Conservation (phyloP, 2,797 vertebrate genomes). For the Sebastes hopkinsi region DNA sequence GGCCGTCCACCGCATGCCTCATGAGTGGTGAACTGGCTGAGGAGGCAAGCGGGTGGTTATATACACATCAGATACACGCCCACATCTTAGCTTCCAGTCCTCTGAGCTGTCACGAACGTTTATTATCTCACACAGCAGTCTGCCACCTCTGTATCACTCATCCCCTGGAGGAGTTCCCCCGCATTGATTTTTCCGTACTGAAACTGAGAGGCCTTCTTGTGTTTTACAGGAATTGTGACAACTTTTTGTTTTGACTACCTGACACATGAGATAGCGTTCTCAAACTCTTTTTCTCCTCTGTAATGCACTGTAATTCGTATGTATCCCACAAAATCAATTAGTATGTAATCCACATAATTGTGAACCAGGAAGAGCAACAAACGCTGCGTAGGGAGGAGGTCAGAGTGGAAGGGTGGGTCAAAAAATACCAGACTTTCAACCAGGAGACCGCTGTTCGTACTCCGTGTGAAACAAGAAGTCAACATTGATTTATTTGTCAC, state of each 20-base stretch:
- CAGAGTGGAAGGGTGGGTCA: too few relatives aligned
- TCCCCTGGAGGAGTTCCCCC: constrained; percentile 24
- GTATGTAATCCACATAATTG: too few relatives aligned
- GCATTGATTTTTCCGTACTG: constrained; percentile 48
- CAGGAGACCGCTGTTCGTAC: too few relatives aligned
- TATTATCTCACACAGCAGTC: constrained; percentile 51
- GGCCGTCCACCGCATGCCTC: constrained; percentile 54
- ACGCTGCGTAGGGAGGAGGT: too few relatives aligned
- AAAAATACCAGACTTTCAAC: too few relatives aligned
- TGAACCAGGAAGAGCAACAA: too few relatives aligned
- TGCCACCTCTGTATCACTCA: constrained; percentile 44
- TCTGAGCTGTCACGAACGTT: constrained; percentile 61
- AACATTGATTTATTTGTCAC: too few relatives aligned
- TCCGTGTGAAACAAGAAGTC: too few relatives aligned
- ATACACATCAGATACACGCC: constrained; percentile 58
- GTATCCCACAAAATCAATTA: too few relatives aligned
- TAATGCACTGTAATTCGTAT: too few relatives aligned
- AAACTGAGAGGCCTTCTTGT: constrained; percentile 50
- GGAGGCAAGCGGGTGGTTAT: constrained; percentile 59
- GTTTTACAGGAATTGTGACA: constrained; percentile 29
- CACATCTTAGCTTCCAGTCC: constrained; percentile 45
- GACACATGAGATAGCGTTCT: not conserved
- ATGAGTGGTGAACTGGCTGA: constrained; percentile 46
- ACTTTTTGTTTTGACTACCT: constrained; percentile 33
- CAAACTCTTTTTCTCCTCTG: not conserved